A percentile compares a stretch with the other conserved stretches of the same genome.
Conservation (phyloP, 2,113 vertebrate genomes). For the Protobothrops flavoviridis region DNA sequence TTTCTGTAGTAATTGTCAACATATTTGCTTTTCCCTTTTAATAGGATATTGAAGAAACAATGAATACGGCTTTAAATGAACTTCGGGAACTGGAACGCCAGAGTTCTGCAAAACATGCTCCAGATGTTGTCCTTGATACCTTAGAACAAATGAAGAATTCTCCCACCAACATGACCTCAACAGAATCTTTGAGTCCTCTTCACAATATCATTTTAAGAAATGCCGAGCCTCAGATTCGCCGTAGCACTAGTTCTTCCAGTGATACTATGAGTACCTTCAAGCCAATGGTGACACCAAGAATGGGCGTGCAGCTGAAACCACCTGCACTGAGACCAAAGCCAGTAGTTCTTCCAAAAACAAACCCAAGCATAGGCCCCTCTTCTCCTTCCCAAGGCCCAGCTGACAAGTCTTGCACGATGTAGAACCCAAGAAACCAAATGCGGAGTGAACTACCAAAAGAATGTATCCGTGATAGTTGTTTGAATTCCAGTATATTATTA, state of each 20-base stretch:
- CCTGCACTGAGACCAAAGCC: constrained; percentile 95
- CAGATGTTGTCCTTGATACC: constrained; percentile 95
- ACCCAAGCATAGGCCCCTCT: constrained; percentile 78
- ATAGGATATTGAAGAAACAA: constrained; percentile 98
- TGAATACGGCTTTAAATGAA: constrained; percentile 97
- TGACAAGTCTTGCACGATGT: constrained; percentile 99
- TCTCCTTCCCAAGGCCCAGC: constrained; percentile 83
- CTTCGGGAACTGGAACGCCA: constrained; percentile 95
- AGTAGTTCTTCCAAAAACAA: constrained; percentile 89
- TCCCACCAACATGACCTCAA: constrained; percentile 77
- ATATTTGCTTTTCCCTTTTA: constrained; percentile 16
- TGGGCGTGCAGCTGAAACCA: constrained; percentile 96
- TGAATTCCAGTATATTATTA: constrained; percentile 49
- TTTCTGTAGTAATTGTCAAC: neutral
- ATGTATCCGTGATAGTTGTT: constrained; percentile 57
- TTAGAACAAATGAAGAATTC: constrained; percentile 88
- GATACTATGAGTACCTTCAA: constrained; percentile 97
- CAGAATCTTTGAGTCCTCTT: constrained; percentile 85
- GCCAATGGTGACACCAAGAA: constrained; percentile 87
- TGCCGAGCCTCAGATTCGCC: constrained; percentile 84
- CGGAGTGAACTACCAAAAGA: constrained; percentile 45
- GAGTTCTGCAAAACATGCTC: constrained; percentile 92
- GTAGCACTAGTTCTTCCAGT: constrained; percentile 90
- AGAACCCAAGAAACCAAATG: constrained; percentile 55
- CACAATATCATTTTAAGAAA: constrained; percentile 79